A percentile compares a stretch with the other conserved stretches of the same genome.
phyloP scores from a whole-genome alignment of 2,797 vertebrate species.

The Microctenopoma stevenorrisi region DNA sequence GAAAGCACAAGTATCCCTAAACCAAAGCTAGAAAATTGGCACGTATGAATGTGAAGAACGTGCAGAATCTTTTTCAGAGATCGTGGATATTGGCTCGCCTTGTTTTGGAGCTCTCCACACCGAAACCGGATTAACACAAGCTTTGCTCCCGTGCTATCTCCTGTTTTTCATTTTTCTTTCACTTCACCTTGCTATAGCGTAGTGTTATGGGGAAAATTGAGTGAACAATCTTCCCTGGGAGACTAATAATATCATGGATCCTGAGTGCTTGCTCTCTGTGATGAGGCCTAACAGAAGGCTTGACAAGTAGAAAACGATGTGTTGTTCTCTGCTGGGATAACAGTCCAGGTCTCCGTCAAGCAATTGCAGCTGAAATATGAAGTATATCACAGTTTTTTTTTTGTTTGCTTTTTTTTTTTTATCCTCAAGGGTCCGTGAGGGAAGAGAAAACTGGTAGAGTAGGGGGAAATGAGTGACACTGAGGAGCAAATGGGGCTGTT shows the following conservation, averaged over 20 bases:
- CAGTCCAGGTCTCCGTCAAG: conserved; percentile 59
- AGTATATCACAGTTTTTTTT: conserved; percentile 72
- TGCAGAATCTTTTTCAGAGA: conserved; percentile 26
- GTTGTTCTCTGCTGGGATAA: conserved; percentile 78
- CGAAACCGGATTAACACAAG: conserved; percentile 53
- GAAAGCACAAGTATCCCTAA: conserved; percentile 17
- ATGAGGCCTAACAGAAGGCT: conserved; percentile 78
- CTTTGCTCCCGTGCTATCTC: conserved; percentile 23
- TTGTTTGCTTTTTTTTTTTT: conserved; percentile 35
- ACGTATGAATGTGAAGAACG: conserved; percentile 7
- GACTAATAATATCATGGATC: conserved; percentile 80
- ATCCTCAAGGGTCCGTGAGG: conserved; percentile 55
- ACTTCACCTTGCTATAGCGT: conserved; percentile 50
- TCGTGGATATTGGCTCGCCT: conserved; percentile 32
- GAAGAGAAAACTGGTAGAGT: conserved; percentile 53
- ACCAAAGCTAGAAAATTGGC: conserved; percentile 13
- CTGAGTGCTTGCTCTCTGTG: conserved; percentile 78
- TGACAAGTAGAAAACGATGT: conserved; percentile 82
- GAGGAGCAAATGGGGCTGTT: conserved; percentile 56
- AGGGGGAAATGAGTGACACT: conserved; percentile 72
- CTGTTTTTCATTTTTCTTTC: conserved; percentile 24
- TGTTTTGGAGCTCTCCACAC: conserved; percentile 43
- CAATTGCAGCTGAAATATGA: conserved; percentile 70
- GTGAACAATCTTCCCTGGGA: conserved; percentile 77
- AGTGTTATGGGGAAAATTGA: conserved; percentile 72